phyloP scores from a whole-genome alignment of 1,140 invertebrate genomes.

The fruit fly (Drosophila melanogaster) region Release_6_plus_ISO1_MT NC_004354.4:4534501-4535000 shows the following conservation, averaged over 20 bases:
- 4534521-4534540: conserved; percentile 76
- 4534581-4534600: conserved; percentile 15
- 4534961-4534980: conserved; percentile 50
- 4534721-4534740: conserved; percentile 37
- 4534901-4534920: not conserved
- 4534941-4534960: conserved; percentile 53
- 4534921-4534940: conserved; percentile 28
- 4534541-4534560: conserved; percentile 57
- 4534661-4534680: conserved; percentile 60
- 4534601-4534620: conserved; percentile 38
- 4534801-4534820: not conserved
- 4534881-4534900: conserved; percentile 10
- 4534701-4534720: conserved; percentile 36
- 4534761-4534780: conserved; percentile 18
- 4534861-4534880: not conserved
- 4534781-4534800: conserved; percentile 17
- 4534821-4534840: conserved; percentile 28
- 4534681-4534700: conserved; percentile 29
- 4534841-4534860: conserved; percentile 16
- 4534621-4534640: conserved; percentile 74
- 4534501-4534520: conserved; percentile 84
- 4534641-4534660: conserved; percentile 46
- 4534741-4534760: conserved; percentile 39
- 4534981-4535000: conserved; percentile 44
- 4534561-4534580: conserved; percentile 52